Evolutionary conservation across 2,113 vertebrate genomes (phyloP), one percentile per base, ranked within the genome.

Genomic region (Tychaedon coryphoeus): DNA sequence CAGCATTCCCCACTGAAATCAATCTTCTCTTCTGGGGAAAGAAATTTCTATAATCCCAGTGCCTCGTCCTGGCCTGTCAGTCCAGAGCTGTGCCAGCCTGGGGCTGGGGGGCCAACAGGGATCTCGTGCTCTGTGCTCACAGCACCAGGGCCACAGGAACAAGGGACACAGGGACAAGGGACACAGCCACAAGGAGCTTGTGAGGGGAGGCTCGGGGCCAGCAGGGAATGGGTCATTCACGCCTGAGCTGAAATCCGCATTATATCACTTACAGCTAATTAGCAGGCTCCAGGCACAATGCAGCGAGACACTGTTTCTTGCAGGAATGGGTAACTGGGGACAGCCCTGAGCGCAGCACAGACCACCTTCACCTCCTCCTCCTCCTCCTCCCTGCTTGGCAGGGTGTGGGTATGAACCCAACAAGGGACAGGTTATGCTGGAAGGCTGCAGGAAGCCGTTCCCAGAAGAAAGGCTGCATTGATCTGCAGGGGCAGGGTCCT

Each of bases 181-280:
- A 10, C 43, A 10, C 22, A 8, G 79, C 72, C 38, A 40, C 34
- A 71, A 83, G 48, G 23, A 40, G 36, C 80, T 64, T 23, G 56
- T 40, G 91, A 74, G 86, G 86, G 24, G 66, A 57, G 78, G 94
- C 76, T 43, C 1, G 2, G 20, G 60, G 91, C 93, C 91, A 89
- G 79, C 88, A 64, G 90, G 92, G 96, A 97, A 95, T 42, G 62
- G 96, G 95, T 86, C 92, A 72, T 81, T 92, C 96, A 93, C 53
- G 90, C 95, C 87, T 53, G 34, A 96, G 93, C 85, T 93, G 92
- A 34, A 84, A 86, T 88, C 95, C 88, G 65, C 93, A 92, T 95
- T 92, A 87, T 86, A 94, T 96, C 95, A 91, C 95, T 97, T 96
- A 96, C 95, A 97, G 95, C 96, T 97, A 94, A 97, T 97, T 96